Conservation (phyloP, 2,113 vertebrate species). For the Marcusenius ussheri region DNA sequence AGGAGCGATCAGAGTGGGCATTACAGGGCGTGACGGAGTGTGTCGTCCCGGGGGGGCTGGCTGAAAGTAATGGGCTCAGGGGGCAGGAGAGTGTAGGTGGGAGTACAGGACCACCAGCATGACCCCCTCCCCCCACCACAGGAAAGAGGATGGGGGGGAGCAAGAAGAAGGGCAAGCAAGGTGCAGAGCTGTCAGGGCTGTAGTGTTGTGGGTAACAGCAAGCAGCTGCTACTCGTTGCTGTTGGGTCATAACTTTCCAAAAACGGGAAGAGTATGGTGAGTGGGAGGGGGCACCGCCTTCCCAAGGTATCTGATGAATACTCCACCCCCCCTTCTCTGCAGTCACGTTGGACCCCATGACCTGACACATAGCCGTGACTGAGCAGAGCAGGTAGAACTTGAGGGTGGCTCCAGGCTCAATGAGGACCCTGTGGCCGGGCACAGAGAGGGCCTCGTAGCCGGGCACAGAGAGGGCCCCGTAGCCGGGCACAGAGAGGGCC, state of each 20-base stretch:
- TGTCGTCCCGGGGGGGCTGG: neutral
- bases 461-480: neutral
- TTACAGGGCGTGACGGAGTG: neutral
- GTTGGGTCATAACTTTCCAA: neutral
- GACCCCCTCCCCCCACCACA: neutral
- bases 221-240: slow-evolving; percentile 46
- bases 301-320: neutral
- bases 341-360: neutral
- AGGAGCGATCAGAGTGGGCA: neutral
- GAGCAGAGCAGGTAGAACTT: neutral
- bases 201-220: slow-evolving; percentile 23
- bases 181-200: neutral
- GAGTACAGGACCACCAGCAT: neutral
- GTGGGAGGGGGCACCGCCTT: neutral
- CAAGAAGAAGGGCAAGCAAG: neutral
- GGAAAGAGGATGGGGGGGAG: neutral
- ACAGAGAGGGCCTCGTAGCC: neutral
- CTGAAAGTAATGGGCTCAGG: slow-evolving; percentile 15
- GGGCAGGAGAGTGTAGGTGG: slow-evolving; percentile 2
- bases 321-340: neutral
- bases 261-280: neutral
- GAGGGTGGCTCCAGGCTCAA: neutral
- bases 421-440: neutral
- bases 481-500: neutral
- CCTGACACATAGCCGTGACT: neutral